These are phyloP conservation scores for Andrena flavipes DNA, from an alignment of 2,888 invertebrate species.

Conservation along the genomic window DNA sequence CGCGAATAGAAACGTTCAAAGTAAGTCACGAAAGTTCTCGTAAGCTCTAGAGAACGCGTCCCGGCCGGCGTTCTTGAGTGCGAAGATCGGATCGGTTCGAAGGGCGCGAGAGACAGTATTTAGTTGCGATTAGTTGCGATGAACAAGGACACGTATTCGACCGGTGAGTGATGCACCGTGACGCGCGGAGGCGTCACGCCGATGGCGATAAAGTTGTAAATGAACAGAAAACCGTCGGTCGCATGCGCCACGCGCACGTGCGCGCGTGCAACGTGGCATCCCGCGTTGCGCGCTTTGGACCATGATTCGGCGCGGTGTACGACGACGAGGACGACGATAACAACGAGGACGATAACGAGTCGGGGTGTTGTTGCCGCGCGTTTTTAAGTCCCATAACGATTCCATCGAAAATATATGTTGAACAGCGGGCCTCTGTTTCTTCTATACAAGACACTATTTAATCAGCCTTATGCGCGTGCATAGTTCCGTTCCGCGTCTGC, in stretches of 20 bases:
- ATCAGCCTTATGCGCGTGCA: too few relatives aligned
- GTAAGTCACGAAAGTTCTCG: background rate
- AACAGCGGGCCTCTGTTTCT: background rate
- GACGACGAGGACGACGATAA: slow-evolving; percentile 51
- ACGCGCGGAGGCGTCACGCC: slow-evolving; percentile 42
- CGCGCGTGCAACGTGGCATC: slow-evolving; percentile 57
- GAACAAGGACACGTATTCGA: slow-evolving; percentile 44
- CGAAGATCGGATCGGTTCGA: slow-evolving; percentile 48
- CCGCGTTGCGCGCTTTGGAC: slow-evolving; percentile 68
- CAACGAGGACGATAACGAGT: slow-evolving; percentile 47
- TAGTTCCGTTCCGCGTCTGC: too few relatives aligned
- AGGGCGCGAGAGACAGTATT: background rate
- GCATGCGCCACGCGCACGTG: slow-evolving; percentile 12
- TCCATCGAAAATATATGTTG: slow-evolving; percentile 18
- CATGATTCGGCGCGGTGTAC: slow-evolving; percentile 57
- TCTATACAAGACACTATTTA: slow-evolving; percentile 2
- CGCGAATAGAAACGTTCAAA: slow-evolving; percentile 3
- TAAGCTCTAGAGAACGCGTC: slow-evolving; percentile 19
- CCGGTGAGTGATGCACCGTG: slow-evolving; percentile 57
- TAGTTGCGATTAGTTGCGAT: background rate
- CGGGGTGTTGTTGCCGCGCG: slow-evolving; percentile 3
- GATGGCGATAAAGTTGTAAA: slow-evolving; percentile 43
- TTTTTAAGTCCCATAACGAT: slow-evolving; percentile 16
- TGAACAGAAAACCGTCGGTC: slow-evolving; percentile 36
- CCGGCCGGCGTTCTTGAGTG: background rate